phyloP scores from a whole-genome alignment of 2,888 invertebrate genomes.

The Gastracanthus pulcherrimus region DNA sequence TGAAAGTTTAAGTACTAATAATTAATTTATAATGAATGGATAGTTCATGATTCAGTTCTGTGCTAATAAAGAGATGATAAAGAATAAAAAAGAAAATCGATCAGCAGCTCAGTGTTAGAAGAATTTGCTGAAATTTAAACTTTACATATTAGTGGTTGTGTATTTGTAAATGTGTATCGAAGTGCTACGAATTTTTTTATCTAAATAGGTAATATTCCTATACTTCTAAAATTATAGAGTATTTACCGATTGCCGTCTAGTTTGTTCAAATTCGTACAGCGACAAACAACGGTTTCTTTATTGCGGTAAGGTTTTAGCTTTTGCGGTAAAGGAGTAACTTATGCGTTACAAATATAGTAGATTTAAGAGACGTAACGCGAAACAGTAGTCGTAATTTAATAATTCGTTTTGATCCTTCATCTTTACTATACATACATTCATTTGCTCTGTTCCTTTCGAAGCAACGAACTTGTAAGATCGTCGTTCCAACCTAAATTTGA shows the following conservation, averaged over 20 bases:
- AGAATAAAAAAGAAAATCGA: constrained; percentile 8
- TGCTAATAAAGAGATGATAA: constrained; percentile 11
- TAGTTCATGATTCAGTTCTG: constrained; percentile 18
- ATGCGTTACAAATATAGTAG: constrained; percentile 54
- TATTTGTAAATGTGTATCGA: constrained; percentile 54
- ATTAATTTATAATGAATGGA: not conserved
- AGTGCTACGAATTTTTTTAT: constrained; percentile 55
- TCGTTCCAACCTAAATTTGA: constrained; percentile 45
- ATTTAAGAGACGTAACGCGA: constrained; percentile 52
- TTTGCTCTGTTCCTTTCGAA: constrained; percentile 28
- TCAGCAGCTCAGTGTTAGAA: constrained; percentile 18
- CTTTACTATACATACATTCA: constrained; percentile 38
- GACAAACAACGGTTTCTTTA: constrained; percentile 43
- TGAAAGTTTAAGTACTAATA: constrained; percentile 48
- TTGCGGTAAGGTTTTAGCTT: constrained; percentile 45
- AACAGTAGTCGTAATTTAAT: constrained; percentile 54
- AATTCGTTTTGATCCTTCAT: constrained; percentile 55
- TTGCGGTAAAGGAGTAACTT: constrained; percentile 44
- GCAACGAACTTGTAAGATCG: constrained; percentile 42
- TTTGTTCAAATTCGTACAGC: constrained; percentile 42
- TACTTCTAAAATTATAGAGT: constrained; percentile 57
- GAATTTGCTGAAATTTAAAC: constrained; percentile 34
- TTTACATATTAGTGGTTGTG: constrained; percentile 42
- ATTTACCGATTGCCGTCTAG: constrained; percentile 30
- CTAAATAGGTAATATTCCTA: constrained; percentile 55